A percentile compares a stretch with the other conserved stretches of the same genome.
phyloP scores from a whole-genome alignment of 2,888 invertebrate species.

The Machimus atricapillus region DNA sequence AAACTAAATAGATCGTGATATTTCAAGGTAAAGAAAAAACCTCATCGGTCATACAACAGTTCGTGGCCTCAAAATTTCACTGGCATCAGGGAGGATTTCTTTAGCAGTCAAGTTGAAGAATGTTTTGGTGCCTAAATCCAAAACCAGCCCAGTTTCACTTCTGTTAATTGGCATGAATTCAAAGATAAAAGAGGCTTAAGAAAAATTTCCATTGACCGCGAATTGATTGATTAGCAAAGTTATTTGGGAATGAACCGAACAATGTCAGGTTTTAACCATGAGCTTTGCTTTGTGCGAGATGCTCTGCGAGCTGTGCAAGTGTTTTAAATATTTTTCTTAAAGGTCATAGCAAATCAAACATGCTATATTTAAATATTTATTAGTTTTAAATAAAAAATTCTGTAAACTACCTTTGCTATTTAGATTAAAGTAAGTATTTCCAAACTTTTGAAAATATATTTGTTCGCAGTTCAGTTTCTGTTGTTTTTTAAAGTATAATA shows the following conservation, averaged over 20 bases:
- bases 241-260: neutral
- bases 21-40: neutral
- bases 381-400: neutral
- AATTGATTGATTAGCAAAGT: neutral
- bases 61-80: neutral
- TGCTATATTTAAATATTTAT: neutral
- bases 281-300: neutral
- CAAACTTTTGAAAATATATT: no score
- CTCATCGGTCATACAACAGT: neutral
- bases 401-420: no score
- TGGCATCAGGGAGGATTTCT: neutral
- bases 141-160: neutral
- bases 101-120: neutral
- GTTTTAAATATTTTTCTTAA: neutral
- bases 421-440: no score
- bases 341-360: neutral
- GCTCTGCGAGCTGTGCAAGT: neutral
- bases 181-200: neutral
- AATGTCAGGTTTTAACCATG: neutral
- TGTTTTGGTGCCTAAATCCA: neutral
- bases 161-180: neutral
- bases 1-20: neutral
- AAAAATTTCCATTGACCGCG: neutral
- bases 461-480: no score
- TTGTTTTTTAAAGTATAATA: no score